Evolutionary conservation across 2,888 invertebrate species (phyloP), one percentile per base, ranked within the genome.

Genomic region (Clivina fossor): DNA sequence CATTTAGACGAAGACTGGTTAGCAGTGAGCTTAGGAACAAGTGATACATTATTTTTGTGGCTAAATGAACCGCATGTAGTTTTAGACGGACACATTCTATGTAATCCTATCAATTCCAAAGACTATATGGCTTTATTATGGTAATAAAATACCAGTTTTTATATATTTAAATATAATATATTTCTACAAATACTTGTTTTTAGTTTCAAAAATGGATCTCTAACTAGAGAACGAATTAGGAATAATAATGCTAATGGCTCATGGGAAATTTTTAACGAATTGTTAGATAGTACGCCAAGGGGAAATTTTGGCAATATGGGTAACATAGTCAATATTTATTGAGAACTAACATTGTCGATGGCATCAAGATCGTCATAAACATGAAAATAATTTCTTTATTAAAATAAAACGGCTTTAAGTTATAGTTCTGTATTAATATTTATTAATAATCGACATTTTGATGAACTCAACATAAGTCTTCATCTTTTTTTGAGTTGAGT

Each of bases 271-370:
- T 96, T 97, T 70, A 86, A 86, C 66, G 84, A 90, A 64, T 71
- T 93, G 38, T 73, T 98, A 30, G 81, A 86, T 16, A 82, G 85
- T 16, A 92, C 94, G 0, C 91, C 93, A 0, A 78, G 91, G 56
- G 97, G 97, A 15, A 98, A 97, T 71, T 88, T 90, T 75, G 96
- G 96, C 2, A 92, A 93, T 68, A 85, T 95, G 76, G 93, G 90
- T 84, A n/a, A 47, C 13, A 33, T 61, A 73, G 74, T 69, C 38
- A 9, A n/a, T n/a, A n/a, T n/a, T n/a, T n/a, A n/a, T n/a, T n/a
- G n/a, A 18, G 51, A 22, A 24, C n/a, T n/a, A n/a, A n/a, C n/a
- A n/a, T n/a, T n/a, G n/a, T n/a, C n/a, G n/a, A n/a, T n/a, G n/a
- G n/a, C n/a, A n/a, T n/a, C n/a, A n/a, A n/a, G n/a, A n/a, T n/a